Base-by-base conservation (phyloP, 2,113 vertebrate genomes). In the Danionella cerebrum region DNA sequence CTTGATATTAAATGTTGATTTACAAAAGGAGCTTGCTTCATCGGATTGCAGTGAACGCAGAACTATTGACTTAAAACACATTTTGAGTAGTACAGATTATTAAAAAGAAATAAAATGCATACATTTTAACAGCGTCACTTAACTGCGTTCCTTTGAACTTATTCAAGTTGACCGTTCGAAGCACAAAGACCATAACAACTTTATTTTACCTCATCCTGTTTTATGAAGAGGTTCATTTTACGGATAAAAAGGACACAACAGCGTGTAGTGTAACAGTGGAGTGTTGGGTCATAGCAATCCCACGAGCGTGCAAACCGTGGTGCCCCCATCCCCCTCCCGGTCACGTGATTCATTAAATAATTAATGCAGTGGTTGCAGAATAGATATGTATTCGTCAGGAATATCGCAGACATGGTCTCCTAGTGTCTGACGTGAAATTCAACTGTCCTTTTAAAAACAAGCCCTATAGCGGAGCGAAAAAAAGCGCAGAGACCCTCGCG, bases 281-380 rank as follows among this genome's bases (percentile, higher is more conserved):
- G 84, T 85, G 89, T 87, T 90, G 89, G 90, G 91, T 93, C 88
- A 91, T 80, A 90, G 88, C 88, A 87, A 90, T 89, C 90, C 91
- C 89, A 88, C 87, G 88, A 82, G 86, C 84, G 86, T 82, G 74
- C 84, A 88, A 78, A 67, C 82, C 85, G 90, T 86, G 88, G 76
- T 66, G 52, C 90, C 90, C 85, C 83, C 87, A 87, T 87, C 84
- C 88, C 89, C 89, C 85, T 85, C 84, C 78, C 66, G 82, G 82
- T 91, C 95, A 96, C 92, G 93, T 94, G 94, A 89, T 88, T 96
- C 92, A 92, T 94, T 93, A 92, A 93, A 94, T 95, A 93, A 96
- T 97, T 92, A 96, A 96, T 97, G 93, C 92, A 89, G 91, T 91
- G 91, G 87, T 92, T 94, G 92, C 93, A 92, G 92, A 94, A 95